Conservation (phyloP, 1,140 invertebrate species). For the Brachionus koreanus region DNA sequence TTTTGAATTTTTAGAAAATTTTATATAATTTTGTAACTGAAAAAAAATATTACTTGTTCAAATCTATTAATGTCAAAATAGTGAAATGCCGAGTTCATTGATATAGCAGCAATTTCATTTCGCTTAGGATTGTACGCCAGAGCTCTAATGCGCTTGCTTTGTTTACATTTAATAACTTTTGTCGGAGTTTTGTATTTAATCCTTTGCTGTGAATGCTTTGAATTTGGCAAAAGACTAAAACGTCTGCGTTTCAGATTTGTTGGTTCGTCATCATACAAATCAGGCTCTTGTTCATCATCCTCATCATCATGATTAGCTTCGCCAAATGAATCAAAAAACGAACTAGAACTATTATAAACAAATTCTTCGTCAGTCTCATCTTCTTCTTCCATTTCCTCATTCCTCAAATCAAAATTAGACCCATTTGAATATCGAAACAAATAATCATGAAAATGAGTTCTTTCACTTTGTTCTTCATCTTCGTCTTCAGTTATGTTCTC, state of each 20-base stretch:
- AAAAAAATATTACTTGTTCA: slow-evolving; percentile 62
- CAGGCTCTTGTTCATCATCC: slow-evolving; percentile 47
- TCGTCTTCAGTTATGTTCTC: slow-evolving; percentile 34
- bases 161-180: slow-evolving; percentile 70
- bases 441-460: background rate
- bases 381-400: slow-evolving; percentile 24
- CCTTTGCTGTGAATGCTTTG: background rate
- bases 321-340: slow-evolving; percentile 13
- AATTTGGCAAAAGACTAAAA: background rate
- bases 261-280: slow-evolving; percentile 48
- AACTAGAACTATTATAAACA: slow-evolving; percentile 38
- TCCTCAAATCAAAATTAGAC: background rate
- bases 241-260: background rate
- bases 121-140: slow-evolving; percentile 73
- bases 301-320: slow-evolving; percentile 47
- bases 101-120: slow-evolving; percentile 79
- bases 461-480: background rate
- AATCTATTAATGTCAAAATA: slow-evolving; percentile 83
- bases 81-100: slow-evolving; percentile 82
- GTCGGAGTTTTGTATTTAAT: slow-evolving; percentile 65
- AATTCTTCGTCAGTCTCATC: slow-evolving; percentile 46
- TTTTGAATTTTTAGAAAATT: background rate
- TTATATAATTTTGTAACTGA: background rate
- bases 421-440: background rate
- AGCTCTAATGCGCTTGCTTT: slow-evolving; percentile 73